Evolutionary conservation across 2,888 invertebrate genomes (phyloP), one percentile per base, ranked within the genome.

Genomic region (Megamerina dolium): DNA sequence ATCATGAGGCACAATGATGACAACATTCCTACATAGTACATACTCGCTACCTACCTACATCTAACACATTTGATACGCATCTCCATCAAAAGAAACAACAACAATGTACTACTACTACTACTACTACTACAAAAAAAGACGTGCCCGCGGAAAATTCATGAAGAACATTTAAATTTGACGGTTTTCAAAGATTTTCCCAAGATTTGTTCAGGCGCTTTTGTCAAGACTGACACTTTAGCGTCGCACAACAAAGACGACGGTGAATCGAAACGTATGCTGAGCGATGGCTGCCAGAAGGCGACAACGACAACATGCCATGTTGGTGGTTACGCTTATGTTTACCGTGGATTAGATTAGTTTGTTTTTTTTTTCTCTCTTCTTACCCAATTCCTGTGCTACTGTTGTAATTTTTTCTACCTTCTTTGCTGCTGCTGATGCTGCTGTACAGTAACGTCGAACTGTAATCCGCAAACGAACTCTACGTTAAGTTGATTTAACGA

Each of bases 131-230:
- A n/a, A n/a, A n/a, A n/a, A n/a, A n/a, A n/a, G n/a, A n/a, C n/a
- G n/a, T n/a, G n/a, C n/a, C n/a, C n/a, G n/a, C n/a, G n/a, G n/a
- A n/a, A n/a, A n/a, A n/a, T n/a, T n/a, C n/a, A n/a, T n/a, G n/a
- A n/a, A 26, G 10, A 10, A 10, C 23, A 23, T 8, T 6, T 10
- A 17, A 27, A 37, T 37, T 27, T 37, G 31, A 17, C 32, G 32
- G 4, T 32, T n/a, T n/a, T n/a, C 19, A 42, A 44, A 41, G 48
- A 60, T 53, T 59, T 59, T 57, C 54, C 48, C 50, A 59, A 60
- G 58, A 61, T 62, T 63, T 60, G 56, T 57, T 52, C 53, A 55
- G 54, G 56, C 59, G 59, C 58, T n/a, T 66, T 66, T 64, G 60
- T 64, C 64, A 64, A 62, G n/a, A 53, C 55, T 62, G 64, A 58